Conservation (phyloP, 92 coral and sea anemone species). For the Siderastrea radians region DNA sequence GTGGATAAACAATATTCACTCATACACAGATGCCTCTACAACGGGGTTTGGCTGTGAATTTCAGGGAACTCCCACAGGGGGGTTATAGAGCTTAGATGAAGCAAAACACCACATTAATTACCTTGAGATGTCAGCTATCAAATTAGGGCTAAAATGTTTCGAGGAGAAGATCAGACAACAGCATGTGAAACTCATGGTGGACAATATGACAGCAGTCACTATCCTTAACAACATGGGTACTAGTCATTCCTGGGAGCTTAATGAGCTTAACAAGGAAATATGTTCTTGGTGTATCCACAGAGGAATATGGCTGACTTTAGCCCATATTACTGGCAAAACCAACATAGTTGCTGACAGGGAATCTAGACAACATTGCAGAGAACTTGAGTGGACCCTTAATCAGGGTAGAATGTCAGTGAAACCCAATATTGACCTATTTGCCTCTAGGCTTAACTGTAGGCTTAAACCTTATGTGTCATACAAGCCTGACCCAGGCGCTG, state of each 20-base stretch:
- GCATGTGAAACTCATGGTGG: background rate
- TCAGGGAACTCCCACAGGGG: constrained; percentile 43
- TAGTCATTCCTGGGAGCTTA: constrained; percentile 53
- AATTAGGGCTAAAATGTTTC: constrained; percentile 29
- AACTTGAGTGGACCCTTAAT: constrained; percentile 27
- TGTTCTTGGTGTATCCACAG: constrained; percentile 66
- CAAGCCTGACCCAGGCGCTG: constrained; percentile 40
- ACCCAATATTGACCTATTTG: constrained; percentile 62
- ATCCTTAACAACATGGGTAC: constrained; percentile 69
- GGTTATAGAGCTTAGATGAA: constrained; percentile 34
- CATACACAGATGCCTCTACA: constrained; percentile 53
- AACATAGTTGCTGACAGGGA: constrained; percentile 21
- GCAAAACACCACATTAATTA: constrained; percentile 48
- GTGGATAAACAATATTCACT: constrained; percentile 40
- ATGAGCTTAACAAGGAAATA: constrained; percentile 39
- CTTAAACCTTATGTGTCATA: constrained; percentile 62
- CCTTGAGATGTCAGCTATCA: constrained; percentile 57
- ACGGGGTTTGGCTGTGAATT: constrained; percentile 51
- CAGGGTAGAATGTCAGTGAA: constrained; percentile 10
- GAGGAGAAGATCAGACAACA: constrained; percentile 7
- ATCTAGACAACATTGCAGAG: background rate
- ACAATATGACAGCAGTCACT: constrained; percentile 5
- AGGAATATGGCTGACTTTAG: constrained; percentile 20
- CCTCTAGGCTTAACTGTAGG: constrained; percentile 46
- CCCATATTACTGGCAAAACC: constrained; percentile 55